These are phyloP conservation scores for Melieria omissa DNA, from an alignment of 2,888 invertebrate species.

Conservation along the genomic window DNA sequence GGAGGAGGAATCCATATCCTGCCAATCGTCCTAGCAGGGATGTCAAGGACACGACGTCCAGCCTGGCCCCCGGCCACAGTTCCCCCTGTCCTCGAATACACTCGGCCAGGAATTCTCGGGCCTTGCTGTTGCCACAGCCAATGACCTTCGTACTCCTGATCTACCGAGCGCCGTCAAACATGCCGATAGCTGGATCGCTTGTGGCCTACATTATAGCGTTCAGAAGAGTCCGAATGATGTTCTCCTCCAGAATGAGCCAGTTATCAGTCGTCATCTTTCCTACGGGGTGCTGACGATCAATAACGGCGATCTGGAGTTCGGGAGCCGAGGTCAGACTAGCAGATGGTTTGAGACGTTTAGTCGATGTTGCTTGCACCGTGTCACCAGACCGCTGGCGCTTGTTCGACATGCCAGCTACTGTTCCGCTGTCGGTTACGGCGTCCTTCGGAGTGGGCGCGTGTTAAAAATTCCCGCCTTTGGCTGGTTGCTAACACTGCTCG, in stretches of 20 bases:
- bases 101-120: neutral
- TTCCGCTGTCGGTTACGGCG: too few relatives aligned
- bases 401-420: too few relatives aligned
- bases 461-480: too few relatives aligned
- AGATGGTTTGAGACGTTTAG: too few relatives aligned
- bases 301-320: conserved; percentile 17
- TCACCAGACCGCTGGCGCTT: too few relatives aligned
- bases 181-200: neutral
- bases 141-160: conserved; percentile 13
- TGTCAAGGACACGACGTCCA: neutral
- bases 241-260: conserved; percentile 17
- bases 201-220: neutral
- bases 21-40: neutral
- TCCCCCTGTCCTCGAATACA: neutral
- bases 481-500: too few relatives aligned
- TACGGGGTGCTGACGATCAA: conserved; percentile 11
- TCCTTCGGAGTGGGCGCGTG: too few relatives aligned
- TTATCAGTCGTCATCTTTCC: conserved; percentile 11
- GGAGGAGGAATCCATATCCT: neutral
- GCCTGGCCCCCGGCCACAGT: neutral
- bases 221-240: neutral
- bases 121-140: conserved; percentile 19
- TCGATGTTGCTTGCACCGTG: too few relatives aligned
- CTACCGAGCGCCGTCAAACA: conserved; percentile 1
- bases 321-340: neutral